These are phyloP conservation scores for Gryllus longicercus DNA, from an alignment of 2,888 invertebrate species.

Conservation along the genomic window DNA sequence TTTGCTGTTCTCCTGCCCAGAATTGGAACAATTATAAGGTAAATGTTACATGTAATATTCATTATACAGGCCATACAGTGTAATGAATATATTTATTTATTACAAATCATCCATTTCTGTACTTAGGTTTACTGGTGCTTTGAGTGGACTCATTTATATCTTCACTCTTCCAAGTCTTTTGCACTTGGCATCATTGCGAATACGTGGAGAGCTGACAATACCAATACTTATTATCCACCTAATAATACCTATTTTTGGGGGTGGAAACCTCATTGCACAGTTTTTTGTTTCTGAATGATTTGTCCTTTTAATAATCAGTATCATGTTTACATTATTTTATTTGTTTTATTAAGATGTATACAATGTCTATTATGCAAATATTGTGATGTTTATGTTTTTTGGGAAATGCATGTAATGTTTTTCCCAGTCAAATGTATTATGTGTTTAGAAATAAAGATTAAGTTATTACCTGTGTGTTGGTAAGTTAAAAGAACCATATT, in stretches of 20 bases:
- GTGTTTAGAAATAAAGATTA: too few relatives aligned
- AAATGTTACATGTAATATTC: conserved; percentile 37
- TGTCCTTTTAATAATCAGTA: too few relatives aligned
- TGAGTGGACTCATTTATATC: conserved; percentile 82
- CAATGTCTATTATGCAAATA: too few relatives aligned
- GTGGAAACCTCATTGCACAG: conserved; percentile 74
- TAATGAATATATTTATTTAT: conserved; percentile 26
- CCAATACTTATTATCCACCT: conserved; percentile 58
- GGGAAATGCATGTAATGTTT: too few relatives aligned
- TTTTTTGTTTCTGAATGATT: conserved; percentile 59
- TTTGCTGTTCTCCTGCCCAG: conserved; percentile 82
- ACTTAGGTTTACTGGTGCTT: conserved; percentile 63
- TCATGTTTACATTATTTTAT: too few relatives aligned
- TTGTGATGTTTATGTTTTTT: too few relatives aligned
- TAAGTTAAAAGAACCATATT: too few relatives aligned
- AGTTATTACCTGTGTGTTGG: too few relatives aligned
- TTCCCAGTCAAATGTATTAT: too few relatives aligned
- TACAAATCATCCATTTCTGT: conserved; percentile 24
- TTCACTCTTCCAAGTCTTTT: conserved; percentile 81
- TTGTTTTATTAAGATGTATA: too few relatives aligned
- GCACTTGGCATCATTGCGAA: conserved; percentile 64
- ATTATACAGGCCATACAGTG: too few relatives aligned
- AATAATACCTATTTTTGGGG: conserved; percentile 66
- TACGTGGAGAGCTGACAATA: conserved; percentile 58
- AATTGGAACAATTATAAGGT: conserved; percentile 85